Percentiles rank a stretch among this genome's conserved stretches.
These are phyloP conservation scores for Cyprinella venusta DNA, from an alignment of 2,797 vertebrate genomes.

Conservation along the genomic window DNA sequence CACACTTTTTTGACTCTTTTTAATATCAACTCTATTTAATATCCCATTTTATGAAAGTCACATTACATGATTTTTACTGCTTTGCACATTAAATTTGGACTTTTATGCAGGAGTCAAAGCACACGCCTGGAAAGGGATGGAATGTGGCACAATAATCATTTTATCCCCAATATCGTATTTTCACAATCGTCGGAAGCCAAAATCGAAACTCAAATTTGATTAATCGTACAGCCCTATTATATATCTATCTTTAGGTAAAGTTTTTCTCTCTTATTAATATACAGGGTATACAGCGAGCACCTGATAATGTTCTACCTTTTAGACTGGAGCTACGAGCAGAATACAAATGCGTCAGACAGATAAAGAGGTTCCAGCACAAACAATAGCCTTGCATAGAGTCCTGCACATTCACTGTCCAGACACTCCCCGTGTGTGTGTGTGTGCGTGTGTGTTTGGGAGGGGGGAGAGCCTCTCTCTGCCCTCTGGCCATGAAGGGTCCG, in stretches of 20 bases:
- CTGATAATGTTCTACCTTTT: constrained; percentile 60
- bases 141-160: not conserved
- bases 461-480: constrained; percentile 46
- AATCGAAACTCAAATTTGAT: not conserved
- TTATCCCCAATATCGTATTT: not conserved
- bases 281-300: not conserved
- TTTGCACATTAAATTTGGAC: not conserved
- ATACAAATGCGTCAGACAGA: constrained; percentile 63
- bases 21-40: not conserved
- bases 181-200: not conserved
- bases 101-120: not conserved
- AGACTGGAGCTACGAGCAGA: constrained; percentile 45
- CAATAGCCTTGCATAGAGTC: constrained; percentile 56
- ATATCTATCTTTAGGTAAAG: not conserved
- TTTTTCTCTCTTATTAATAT: not conserved
- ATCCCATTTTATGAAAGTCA: not conserved
- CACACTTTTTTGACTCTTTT: not conserved
- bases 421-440: constrained; percentile 36
- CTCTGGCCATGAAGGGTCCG: constrained; percentile 50
- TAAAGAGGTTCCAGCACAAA: constrained; percentile 59
- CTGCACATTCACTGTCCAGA: constrained; percentile 52
- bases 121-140: not conserved
- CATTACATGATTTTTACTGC: not conserved
- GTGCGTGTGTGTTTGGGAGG: not conserved
- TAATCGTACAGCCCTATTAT: not conserved